phyloP scores from a whole-genome alignment of 2,888 invertebrate species.

The Mactromeris polynyma region DNA sequence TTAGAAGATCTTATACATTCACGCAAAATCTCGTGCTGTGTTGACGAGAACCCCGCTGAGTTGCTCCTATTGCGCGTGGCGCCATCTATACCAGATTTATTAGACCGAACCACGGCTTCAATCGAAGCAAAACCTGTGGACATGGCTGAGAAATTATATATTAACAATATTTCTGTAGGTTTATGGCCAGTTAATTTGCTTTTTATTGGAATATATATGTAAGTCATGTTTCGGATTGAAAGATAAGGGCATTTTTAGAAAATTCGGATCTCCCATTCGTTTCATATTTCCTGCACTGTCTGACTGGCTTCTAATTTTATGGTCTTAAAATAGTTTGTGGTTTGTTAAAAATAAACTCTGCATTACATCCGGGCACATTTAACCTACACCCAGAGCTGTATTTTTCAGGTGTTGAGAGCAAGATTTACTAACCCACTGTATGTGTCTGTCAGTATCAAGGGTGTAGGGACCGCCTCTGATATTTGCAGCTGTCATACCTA shows the following conservation, averaged over 20 bases:
- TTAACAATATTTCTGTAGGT: conserved; percentile 61
- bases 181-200: conserved; percentile 56
- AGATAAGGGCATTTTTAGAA: conserved; percentile 34
- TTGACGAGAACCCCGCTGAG: conserved; percentile 62
- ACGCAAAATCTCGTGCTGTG: conserved; percentile 62
- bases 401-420: no score
- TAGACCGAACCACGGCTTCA: conserved; percentile 53
- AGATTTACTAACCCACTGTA: no score
- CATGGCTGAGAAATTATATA: conserved; percentile 66
- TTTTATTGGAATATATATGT: conserved; percentile 64
- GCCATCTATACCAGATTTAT: conserved; percentile 53
- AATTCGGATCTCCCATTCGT: conserved; percentile 14
- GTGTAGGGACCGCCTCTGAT: no score
- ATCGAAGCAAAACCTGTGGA: conserved; percentile 60
- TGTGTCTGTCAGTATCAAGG: no score
- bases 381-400: no score
- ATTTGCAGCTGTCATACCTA: no score
- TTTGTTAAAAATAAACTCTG: neutral
- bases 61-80: conserved; percentile 64
- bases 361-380: neutral
- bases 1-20: conserved; percentile 49
- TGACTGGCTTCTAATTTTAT: neutral
- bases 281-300: conserved; percentile 24
- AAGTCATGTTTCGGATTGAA: conserved; percentile 52
- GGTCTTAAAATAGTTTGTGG: neutral